Conservation (phyloP, 2,797 vertebrate species). For the Hoplostethus mediterraneus region DNA sequence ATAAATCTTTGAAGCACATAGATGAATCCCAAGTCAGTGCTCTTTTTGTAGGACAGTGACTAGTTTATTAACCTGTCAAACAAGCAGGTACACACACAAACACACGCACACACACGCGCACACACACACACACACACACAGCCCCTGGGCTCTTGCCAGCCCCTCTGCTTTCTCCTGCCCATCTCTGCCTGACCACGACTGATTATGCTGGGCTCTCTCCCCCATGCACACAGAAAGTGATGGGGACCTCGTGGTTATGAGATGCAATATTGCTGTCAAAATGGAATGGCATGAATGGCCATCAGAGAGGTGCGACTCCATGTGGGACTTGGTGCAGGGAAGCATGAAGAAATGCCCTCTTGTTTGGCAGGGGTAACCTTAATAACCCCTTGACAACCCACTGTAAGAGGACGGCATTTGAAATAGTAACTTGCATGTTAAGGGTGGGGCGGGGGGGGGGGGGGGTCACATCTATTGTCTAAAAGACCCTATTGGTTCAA, state of each 20-base stretch:
- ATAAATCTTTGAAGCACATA: conserved; percentile 30
- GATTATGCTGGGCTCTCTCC: conserved; percentile 66
- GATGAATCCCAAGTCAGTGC: conserved; percentile 42
- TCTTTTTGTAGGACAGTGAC: conserved; percentile 53
- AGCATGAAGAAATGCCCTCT: conserved; percentile 45
- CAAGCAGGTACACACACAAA: conserved; percentile 21
- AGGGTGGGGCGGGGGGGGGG: neutral
- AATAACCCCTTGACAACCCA: conserved; percentile 22
- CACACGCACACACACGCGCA: conserved; percentile 4
- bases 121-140: conserved; percentile 41
- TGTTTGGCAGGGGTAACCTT: conserved; percentile 52
- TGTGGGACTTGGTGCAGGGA: conserved; percentile 38
- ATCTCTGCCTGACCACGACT: conserved; percentile 58
- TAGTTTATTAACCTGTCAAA: conserved; percentile 74
- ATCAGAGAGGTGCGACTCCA: conserved; percentile 44
- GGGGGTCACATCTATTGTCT: conserved; percentile 1
- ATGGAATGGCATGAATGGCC: conserved; percentile 33
- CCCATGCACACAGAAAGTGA: conserved; percentile 53
- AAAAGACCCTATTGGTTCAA: conserved; percentile 27
- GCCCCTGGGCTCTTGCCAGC: conserved; percentile 60
- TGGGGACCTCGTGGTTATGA: conserved; percentile 62
- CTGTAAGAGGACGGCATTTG: conserved; percentile 28
- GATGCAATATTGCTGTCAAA: conserved; percentile 55
- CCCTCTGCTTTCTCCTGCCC: conserved; percentile 40
- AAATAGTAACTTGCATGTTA: conserved; percentile 21